Base-by-base conservation (phyloP, 2,888 invertebrate species). In the Tipula vernalis region DNA sequence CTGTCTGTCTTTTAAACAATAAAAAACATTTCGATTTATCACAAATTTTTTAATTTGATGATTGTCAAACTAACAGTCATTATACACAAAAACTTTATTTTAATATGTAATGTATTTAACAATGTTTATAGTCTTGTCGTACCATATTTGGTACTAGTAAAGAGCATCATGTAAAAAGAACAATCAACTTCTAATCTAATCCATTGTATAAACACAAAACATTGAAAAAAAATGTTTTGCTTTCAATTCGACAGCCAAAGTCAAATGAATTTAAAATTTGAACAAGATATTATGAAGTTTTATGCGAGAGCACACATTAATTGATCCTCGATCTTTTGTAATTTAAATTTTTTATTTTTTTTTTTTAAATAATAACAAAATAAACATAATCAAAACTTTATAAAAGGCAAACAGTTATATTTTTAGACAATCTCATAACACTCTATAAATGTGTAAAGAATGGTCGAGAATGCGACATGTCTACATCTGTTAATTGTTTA, bases 241-340 rank as follows among this genome's bases (percentile, higher is more conserved):
- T 28, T 71, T 71, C 28, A 71, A 28, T 28, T 71, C 71, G 28
- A 18, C 71, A 71, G 13, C 71, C 71, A 71, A 71, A 71, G 71
- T 71, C 71, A 71, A 71, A 71, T 71, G 71, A 71, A 71, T 71
- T 71, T 71, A 71, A 28, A 71, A 71, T 71, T 71, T 71, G 10
- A 71, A 71, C 71, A 71, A 71, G 28, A 71, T 71, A 71, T 71
- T 71, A 71, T 71, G 18, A 71, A 71, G 28, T 71, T 71, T 71
- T 71, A 71, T 71, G 71, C 71, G 71, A 71, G 71, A 71, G 71
- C 71, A 71, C 18, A 71, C 71, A 71, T 71, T 71, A 71, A 71
- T 71, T 71, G 71, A 71, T 71, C 71, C 71, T 71, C 71, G 71
- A 71, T 71, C 71, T 71, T 71, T 71, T 71, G 71, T 71, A 71